Base-by-base conservation (phyloP, 2,113 vertebrate genomes). In the Halichoerus grypus region DNA sequence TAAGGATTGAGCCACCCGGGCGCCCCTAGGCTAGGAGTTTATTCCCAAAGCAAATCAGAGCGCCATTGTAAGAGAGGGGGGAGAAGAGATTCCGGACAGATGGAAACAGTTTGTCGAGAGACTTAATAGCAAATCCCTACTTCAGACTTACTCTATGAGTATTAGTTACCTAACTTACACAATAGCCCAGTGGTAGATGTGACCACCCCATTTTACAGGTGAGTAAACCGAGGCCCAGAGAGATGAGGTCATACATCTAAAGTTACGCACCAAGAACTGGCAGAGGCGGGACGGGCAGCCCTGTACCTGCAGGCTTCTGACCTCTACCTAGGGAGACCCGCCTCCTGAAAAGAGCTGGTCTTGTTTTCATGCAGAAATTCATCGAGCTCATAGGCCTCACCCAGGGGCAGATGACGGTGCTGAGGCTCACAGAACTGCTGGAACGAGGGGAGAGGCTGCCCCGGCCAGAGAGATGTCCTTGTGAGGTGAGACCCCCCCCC, bases 371-470 rank as follows among this genome's bases (percentile, higher is more conserved):
- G 0, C 65, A 99, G 99, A 99, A 99, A 97, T 99, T 99, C 94
- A 61, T 97, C 1, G 99, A 99, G 94, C 99, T 99, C 99, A 99
- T 99, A 51, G 99, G 98, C 2, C 33, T 89, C 31, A 94, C 98
- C 0, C 98, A 99, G 9, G 99, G 98, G 31, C 99, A 99, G 97
- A 99, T 99, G 99, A 99, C 98, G 0, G 98, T 99, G 77, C 98
- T 99, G 98, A 96, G 98, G 67, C 98, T 99, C 85, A 99, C 99
- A 0, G 98, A 98, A 61, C 96, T 99, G 57, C 96, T 99, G 98
- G 99, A 99, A 28, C 98, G 96, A 76, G 98, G 99, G 1, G 90
- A 87, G 82, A 98, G 99, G 55, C 97, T 99, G 88, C 99, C 99
- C 0, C 97, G 98, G 61, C 99, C 99, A 1, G 98, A 97, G 82